A percentile compares a stretch with the other conserved stretches of the same genome.
These are phyloP conservation scores for Hypena proboscidalis DNA, from an alignment of 2,888 invertebrate genomes.

Conservation along the genomic window DNA sequence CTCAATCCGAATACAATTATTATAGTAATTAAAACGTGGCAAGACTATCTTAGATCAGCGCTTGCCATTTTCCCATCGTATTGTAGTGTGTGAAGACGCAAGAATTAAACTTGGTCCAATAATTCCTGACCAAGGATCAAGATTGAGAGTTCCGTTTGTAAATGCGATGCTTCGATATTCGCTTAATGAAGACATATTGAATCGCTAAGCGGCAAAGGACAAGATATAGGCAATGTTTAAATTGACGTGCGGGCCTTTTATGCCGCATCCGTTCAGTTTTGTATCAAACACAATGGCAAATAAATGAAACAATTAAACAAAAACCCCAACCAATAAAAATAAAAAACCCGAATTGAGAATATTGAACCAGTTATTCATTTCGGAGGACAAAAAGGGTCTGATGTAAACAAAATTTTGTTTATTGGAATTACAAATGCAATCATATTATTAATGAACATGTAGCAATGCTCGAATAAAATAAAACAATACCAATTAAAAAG, in stretches of 20 bases:
- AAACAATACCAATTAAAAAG: constrained; percentile 58
- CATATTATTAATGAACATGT: constrained; percentile 27
- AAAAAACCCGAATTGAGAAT: constrained; percentile 13
- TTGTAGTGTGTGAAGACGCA: constrained; percentile 43
- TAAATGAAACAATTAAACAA: constrained; percentile 46
- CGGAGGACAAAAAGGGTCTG: constrained; percentile 8
- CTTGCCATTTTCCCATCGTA: constrained; percentile 21
- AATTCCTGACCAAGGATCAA: constrained; percentile 77
- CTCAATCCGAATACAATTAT: neutral
- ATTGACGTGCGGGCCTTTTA: constrained; percentile 79
- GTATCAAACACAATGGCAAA: constrained; percentile 48
- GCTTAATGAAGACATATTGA: constrained; percentile 85
- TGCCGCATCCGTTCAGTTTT: constrained; percentile 60
- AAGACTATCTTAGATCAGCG: neutral
- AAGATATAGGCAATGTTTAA: constrained; percentile 80
- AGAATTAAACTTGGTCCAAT: constrained; percentile 62
- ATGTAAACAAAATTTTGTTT: neutral
- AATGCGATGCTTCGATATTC: constrained; percentile 79
- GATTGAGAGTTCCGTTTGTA: constrained; percentile 77
- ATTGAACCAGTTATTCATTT: constrained; percentile 23
- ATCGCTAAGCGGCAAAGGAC: constrained; percentile 78
- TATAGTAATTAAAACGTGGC: neutral
- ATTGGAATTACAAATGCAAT: neutral
- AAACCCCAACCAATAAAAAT: constrained; percentile 26
- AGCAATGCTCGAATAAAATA: constrained; percentile 30